Conservation (phyloP, 2,797 vertebrate species). For the Alauda arvensis region DNA sequence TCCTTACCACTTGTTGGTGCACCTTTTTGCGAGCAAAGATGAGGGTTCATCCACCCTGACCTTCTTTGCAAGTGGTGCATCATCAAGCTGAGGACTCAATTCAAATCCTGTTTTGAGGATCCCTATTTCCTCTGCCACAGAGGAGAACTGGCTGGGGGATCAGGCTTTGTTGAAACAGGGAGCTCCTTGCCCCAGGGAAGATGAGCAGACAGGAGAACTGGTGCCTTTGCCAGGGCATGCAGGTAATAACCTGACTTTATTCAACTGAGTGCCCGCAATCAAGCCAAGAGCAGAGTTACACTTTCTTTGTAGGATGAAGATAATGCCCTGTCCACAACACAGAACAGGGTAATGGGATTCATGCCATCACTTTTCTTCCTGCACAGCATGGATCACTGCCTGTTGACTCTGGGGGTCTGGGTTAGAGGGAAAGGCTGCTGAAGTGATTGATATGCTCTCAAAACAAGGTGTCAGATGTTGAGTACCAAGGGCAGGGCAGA, state of each 20-base stretch:
- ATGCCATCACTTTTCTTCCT: neutral
- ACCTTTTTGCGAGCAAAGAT: constrained; percentile 28
- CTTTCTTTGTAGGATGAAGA: neutral
- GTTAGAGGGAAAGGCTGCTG: neutral
- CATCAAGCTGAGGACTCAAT: constrained; percentile 33
- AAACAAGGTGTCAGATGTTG: neutral
- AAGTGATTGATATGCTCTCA: neutral
- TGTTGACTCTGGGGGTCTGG: neutral
- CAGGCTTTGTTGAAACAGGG: neutral
- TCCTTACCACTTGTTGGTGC: constrained; percentile 2
- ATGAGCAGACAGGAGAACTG: neutral
- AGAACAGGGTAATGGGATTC: neutral
- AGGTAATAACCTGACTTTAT: neutral
- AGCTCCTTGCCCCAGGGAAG: neutral
- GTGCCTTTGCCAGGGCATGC: neutral
- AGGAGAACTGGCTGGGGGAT: neutral
- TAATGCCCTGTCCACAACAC: neutral
- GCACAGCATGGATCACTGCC: neutral
- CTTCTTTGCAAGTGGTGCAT: constrained; percentile 37
- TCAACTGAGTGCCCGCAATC: neutral
- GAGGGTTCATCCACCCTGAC: constrained; percentile 30
- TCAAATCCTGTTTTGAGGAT: constrained; percentile 33
- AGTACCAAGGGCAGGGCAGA: neutral
- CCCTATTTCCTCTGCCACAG: constrained; percentile 17
- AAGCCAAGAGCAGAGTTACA: neutral